Base-by-base conservation (phyloP, 2,888 invertebrate species). In the Galeopsomyia nigrocyanea region DNA sequence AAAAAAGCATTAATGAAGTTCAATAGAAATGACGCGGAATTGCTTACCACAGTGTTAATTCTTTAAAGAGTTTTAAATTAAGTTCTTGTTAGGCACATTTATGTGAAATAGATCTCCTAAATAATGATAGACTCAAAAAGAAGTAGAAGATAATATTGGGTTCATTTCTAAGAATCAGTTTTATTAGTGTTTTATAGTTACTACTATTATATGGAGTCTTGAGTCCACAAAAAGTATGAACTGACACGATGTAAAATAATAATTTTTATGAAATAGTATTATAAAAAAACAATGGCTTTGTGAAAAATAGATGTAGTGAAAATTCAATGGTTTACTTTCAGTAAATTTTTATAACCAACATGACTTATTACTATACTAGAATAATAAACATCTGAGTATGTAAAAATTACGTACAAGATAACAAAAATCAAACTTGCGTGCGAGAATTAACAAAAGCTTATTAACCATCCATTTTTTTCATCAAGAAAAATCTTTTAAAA, bases 291-390 rank as follows among this genome's bases (percentile, higher is more conserved):
- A 69, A 61, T 62, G 51, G 69, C 73, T 66, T 58, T 74, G 70
- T 74, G 70, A 73, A 74, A 53, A 58, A 69, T 70, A 70, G 66
- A 63, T 67, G 49, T 73, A 73, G 65, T 57, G 47, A 68, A 69
- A 73, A 46, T 61, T 61, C 39, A 64, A 51, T 73, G 65, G 68
- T 51, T 65, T 57, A 66, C 61, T 73, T 73, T 51, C 73, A 73
- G 58, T 69, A 73, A 65, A 69, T 50, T 73, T 68, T 73, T 69
- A 73, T 61, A 60, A 65, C 46, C 13, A 56, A 73, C 65, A 64
- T 22, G 46, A 68, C 60, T 5, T 57, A 67, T 67, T 58, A 63
- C 57, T 67, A 46, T 58, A 64, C 17, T 31, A 56, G 49, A 53
- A 68, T 64, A 72, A 68, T 66, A 56, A 17, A 56, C 21, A 68